Evolutionary conservation across 2,888 invertebrate species (phyloP).

Genomic region (Melitaea athalia): DNA sequence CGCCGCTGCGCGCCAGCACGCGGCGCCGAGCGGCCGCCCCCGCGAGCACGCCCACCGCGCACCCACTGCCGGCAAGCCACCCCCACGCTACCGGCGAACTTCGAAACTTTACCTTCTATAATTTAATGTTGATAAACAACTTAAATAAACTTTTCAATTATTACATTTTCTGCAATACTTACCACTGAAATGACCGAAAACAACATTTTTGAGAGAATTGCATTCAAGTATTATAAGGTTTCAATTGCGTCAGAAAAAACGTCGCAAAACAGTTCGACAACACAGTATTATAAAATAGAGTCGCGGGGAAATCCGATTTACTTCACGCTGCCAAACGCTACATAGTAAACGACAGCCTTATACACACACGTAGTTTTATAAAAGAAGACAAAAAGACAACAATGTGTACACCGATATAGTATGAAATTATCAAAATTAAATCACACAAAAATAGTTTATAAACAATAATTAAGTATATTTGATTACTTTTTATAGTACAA

Average conservation of each 20-base stretch:
- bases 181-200: neutral
- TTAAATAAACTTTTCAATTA: conserved; percentile 4
- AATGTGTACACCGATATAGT: neutral
- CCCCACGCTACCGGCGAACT: conserved; percentile 21
- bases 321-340: conserved; percentile 31
- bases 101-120: conserved; percentile 14
- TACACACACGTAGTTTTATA: conserved; percentile 7
- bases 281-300: conserved; percentile 18
- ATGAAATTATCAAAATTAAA: conserved; percentile 2
- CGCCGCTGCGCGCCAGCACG: conserved; percentile 52
- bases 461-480: conserved; percentile 26
- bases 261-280: neutral
- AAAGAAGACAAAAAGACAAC: neutral
- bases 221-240: neutral
- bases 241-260: conserved; percentile 14
- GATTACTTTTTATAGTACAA: conserved; percentile 24
- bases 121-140: conserved; percentile 12
- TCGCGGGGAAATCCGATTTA: conserved; percentile 15
- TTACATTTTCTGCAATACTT: neutral
- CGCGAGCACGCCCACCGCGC: conserved; percentile 55
- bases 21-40: conserved; percentile 49
- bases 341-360: conserved; percentile 15
- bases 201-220: neutral
- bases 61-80: conserved; percentile 41
- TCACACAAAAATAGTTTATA: conserved; percentile 5